Conservation (phyloP, 1,140 invertebrate genomes). For the Dolichoris vasculosae region DNA sequence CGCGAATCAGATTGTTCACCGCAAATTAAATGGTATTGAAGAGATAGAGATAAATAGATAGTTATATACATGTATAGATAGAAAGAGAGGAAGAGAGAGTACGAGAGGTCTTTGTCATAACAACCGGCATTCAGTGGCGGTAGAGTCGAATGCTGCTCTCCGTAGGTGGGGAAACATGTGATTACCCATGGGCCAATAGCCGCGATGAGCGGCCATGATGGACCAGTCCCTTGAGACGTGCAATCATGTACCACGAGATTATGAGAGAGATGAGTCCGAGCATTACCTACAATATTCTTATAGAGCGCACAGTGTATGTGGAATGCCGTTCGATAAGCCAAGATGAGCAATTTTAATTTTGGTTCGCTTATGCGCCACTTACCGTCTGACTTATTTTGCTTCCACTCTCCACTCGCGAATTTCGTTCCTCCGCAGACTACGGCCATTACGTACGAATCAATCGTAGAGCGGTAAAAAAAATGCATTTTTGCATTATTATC, state of each 20-base stretch:
- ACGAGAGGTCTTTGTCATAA: slow-evolving; percentile 55
- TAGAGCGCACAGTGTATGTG: background rate
- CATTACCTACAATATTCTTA: slow-evolving; percentile 28
- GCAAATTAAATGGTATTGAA: background rate
- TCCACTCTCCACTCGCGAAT: background rate
- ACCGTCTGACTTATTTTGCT: background rate
- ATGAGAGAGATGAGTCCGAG: slow-evolving; percentile 38
- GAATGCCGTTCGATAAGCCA: slow-evolving; percentile 20
- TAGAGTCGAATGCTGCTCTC: slow-evolving; percentile 10
- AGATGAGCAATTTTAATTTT: slow-evolving; percentile 17
- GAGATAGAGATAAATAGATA: background rate
- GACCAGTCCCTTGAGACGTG: slow-evolving; percentile 62
- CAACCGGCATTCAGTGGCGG: slow-evolving; percentile 17
- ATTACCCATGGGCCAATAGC: slow-evolving; percentile 66
- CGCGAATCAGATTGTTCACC: background rate
- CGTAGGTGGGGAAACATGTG: slow-evolving; percentile 56
- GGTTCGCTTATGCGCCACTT: slow-evolving; percentile 3
- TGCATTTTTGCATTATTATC: background rate
- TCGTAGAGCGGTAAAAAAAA: background rate
- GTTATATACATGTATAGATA: background rate
- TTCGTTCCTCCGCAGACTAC: no score
- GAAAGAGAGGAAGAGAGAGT: background rate
- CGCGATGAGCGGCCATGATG: slow-evolving; percentile 65
- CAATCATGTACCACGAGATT: slow-evolving; percentile 61
- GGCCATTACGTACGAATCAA: background rate